Evolutionary conservation across 2,113 vertebrate species (phyloP), one percentile per base, ranked within the genome.

Genomic region (Psephotus haematonotus): DNA sequence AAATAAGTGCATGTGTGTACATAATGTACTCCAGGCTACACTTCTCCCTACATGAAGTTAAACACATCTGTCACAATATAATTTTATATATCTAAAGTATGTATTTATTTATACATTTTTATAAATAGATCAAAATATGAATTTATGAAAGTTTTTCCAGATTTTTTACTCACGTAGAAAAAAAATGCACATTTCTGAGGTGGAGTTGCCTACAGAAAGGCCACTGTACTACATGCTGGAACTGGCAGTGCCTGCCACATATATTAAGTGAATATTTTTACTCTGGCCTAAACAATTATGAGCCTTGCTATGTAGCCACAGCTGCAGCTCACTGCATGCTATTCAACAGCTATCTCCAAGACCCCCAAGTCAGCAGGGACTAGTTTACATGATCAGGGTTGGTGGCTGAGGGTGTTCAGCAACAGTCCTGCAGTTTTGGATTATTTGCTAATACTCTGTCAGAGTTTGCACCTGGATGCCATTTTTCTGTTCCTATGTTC

Each of bases 311-410:
- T 5, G 10, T 9, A 67, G 24, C 37, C 44, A 39, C 33, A 81
- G 49, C 35, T 64, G 20, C 23, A 33, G 53, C 35, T 67, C 44
- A 28, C 3, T 4, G 8, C 25, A 41, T 0, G 0, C 0, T 0
- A 57, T 23, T 52, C 13, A 0, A 23, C 1, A 87, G 55, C 19
- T 17, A 17, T 17, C 39, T 72, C 28, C 29, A 0, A 0, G 43
- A 37, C 14, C 19, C 20, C 11, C 14, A 67, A 0, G 1, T 19
- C 39, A 78, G 31, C n/a, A 67, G 25, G 20, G 20, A 63, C 22
- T 14, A 23, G 6, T 15, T 37, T 9, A 53, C 19, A 13, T 5
- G 10, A 63, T 4, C 4, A 6, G 87, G 37, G 18, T 1, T 71
- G 28, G 29, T 27, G 44, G 52, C 19, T 50, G 33, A 71, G 7